A percentile compares a stretch with the other conserved stretches of the same genome.
Evolutionary conservation across 2,888 invertebrate species (phyloP).

Genomic region (Bombyx huttoni): DNA sequence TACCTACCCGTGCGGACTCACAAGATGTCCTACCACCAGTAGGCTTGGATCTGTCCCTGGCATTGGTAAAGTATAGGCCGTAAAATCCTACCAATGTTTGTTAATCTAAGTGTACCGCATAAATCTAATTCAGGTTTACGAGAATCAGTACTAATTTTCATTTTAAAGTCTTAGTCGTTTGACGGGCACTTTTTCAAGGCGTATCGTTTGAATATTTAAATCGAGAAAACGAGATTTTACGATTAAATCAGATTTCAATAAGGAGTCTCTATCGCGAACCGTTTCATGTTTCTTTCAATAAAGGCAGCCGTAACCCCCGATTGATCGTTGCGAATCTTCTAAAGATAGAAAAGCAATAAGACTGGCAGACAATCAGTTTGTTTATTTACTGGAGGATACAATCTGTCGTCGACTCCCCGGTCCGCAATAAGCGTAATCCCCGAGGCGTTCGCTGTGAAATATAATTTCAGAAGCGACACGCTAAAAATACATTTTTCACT

Average conservation of each 20-base stretch:
- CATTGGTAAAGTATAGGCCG: too few species aligned
- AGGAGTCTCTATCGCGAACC: slow-evolving; percentile 17
- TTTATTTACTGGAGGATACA: slow-evolving; percentile 54
- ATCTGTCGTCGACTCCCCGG: slow-evolving; percentile 45
- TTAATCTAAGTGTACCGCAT: too few species aligned
- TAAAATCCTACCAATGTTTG: too few species aligned
- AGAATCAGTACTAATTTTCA: too few species aligned
- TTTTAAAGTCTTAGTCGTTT: too few species aligned
- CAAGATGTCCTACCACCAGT: too few species aligned
- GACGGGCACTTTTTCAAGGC: too few species aligned
- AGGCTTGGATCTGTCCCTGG: too few species aligned
- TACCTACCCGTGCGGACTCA: too few species aligned
- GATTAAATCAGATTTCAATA: slow-evolving; percentile 17
- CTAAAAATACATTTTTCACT: slow-evolving; percentile 13
- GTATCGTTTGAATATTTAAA: not conserved
- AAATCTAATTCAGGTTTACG: too few species aligned
- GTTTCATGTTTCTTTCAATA: slow-evolving; percentile 22
- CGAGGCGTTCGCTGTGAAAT: slow-evolving; percentile 19
- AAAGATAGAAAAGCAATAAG: slow-evolving; percentile 15
- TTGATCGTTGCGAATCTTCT: slow-evolving; percentile 15
- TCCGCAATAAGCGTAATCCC: slow-evolving; percentile 64
- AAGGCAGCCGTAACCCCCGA: slow-evolving; percentile 14
- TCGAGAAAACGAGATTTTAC: slow-evolving; percentile 4
- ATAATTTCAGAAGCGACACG: slow-evolving; percentile 23
- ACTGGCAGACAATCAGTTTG: slow-evolving; percentile 52